A percentile compares a stretch with the other conserved stretches of the same genome.
Conservation (phyloP, 2,797 vertebrate species). For the Sebastolobus altivelis region DNA sequence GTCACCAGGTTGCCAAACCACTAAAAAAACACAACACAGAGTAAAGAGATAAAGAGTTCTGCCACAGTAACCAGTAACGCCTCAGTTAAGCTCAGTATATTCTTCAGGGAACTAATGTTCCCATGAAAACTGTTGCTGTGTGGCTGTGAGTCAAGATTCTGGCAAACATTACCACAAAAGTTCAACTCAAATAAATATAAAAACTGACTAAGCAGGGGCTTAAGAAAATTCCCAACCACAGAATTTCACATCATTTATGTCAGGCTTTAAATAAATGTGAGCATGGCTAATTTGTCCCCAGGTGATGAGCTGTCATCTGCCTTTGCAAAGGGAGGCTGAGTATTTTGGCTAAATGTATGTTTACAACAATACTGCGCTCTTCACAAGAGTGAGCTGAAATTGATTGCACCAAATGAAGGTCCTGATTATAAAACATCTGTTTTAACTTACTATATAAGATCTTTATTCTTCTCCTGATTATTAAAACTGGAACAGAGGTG, state of each 20-base stretch:
- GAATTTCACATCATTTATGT: neutral
- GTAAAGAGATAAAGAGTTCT: neutral
- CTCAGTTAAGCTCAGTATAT: neutral
- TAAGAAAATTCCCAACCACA: slow-evolving; percentile 27
- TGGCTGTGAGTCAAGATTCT: neutral
- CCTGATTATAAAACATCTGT: neutral
- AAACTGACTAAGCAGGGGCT: neutral
- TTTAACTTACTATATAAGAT: neutral
- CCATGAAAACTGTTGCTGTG: neutral
- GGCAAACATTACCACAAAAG: neutral
- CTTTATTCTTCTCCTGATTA: neutral
- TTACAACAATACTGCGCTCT: neutral
- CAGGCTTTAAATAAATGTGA: neutral
- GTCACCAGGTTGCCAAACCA: slow-evolving; percentile 99
- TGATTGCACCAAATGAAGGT: neutral
- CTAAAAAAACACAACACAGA: slow-evolving; percentile 72
- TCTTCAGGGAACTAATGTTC: slow-evolving; percentile 1
- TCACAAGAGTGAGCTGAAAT: neutral
- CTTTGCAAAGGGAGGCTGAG: slow-evolving; percentile 1
- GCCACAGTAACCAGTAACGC: neutral
- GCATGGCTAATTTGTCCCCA: neutral
- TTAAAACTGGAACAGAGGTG: neutral
- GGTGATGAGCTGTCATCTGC: slow-evolving; percentile 17
- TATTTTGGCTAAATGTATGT: neutral
- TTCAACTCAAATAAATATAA: neutral